phyloP scores from a whole-genome alignment of 2,113 vertebrate genomes.

The Galemys pyrenaicus region DNA sequence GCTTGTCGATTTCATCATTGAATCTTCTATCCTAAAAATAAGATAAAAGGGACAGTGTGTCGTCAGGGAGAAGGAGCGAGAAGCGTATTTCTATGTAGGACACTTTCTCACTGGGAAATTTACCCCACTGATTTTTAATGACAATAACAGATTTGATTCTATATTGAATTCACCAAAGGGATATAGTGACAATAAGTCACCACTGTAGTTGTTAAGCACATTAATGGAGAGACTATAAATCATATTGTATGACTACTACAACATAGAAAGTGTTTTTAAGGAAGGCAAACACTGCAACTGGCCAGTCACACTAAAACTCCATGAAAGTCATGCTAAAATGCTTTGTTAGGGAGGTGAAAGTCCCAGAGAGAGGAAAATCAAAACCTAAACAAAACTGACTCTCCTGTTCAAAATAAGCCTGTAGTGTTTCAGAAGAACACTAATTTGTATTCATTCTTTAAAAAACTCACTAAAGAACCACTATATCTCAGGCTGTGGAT shows the following conservation, averaged over 20 bases:
- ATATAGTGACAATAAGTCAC: conserved; percentile 14
- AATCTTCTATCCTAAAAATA: conserved; percentile 94
- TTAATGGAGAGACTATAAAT: conserved; percentile 17
- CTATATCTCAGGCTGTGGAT: not conserved
- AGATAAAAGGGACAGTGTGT: conserved; percentile 52
- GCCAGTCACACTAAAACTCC: not conserved
- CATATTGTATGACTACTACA: not conserved
- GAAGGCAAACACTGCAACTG: not conserved
- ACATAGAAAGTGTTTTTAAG: not conserved
- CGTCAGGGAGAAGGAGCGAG: not conserved
- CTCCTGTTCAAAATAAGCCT: not conserved
- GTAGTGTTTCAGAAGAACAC: not conserved
- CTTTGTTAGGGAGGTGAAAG: not conserved
- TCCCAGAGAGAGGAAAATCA: not conserved
- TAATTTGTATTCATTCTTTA: not conserved
- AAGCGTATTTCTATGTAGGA: not conserved
- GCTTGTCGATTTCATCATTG: conserved; percentile 98
- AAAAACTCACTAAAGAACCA: not conserved
- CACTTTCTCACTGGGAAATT: not conserved
- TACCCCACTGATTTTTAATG: not conserved
- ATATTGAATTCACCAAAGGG: not conserved
- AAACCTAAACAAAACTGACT: conserved; percentile 26
- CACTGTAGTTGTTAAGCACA: not conserved
- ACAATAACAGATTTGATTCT: not conserved
- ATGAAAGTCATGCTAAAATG: not conserved